Evolutionary conservation across 2,797 vertebrate species (phyloP).

Genomic region (Phylloscopus collybita): DNA sequence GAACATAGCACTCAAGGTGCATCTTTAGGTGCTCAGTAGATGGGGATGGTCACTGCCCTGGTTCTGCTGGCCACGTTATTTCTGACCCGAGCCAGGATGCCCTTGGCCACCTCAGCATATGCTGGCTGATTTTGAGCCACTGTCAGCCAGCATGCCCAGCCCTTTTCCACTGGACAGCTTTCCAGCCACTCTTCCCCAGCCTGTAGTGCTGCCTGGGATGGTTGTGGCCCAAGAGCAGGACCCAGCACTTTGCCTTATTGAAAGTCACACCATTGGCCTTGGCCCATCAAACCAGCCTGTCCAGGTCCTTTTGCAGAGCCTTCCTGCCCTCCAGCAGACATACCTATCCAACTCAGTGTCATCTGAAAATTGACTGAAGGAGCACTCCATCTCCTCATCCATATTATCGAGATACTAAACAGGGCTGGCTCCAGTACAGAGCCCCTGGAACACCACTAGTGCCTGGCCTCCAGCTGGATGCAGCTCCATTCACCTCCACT

Average conservation of each 20-base stretch:
- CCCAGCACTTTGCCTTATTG: neutral
- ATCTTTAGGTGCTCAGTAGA: too few species aligned
- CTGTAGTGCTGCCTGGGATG: neutral
- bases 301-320: neutral
- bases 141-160: neutral
- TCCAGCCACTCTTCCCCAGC: neutral
- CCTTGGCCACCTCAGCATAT: neutral
- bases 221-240: neutral
- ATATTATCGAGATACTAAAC: rapidly evolving
- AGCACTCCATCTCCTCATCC: neutral
- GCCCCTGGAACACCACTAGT: neutral
- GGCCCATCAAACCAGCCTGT: neutral
- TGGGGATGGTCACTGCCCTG: too few species aligned
- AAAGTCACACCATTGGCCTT: neutral
- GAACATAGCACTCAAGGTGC: too few species aligned
- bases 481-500: neutral
- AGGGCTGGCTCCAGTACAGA: too few species aligned
- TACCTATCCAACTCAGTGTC: too few species aligned
- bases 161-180: neutral
- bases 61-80: neutral
- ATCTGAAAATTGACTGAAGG: neutral
- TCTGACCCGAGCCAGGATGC: neutral
- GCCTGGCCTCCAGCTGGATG: neutral
- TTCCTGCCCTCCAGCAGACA: neutral
- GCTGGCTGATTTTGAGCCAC: neutral